phyloP scores from a whole-genome alignment of 2,888 invertebrate genomes.

The Ophion costatus region DNA sequence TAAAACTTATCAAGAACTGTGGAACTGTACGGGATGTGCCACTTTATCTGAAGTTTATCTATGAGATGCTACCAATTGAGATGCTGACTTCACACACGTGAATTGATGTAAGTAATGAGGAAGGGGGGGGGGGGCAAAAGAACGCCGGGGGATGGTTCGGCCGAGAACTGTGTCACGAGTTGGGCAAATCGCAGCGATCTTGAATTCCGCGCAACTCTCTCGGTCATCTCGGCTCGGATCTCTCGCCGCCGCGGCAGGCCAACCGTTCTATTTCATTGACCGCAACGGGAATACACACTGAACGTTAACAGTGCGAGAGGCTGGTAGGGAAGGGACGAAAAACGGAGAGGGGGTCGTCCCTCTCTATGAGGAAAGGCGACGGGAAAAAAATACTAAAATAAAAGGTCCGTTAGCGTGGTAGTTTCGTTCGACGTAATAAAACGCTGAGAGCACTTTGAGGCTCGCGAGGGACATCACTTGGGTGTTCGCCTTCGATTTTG shows the following conservation, averaged over 20 bases:
- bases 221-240: constrained; percentile 11
- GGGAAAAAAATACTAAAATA: background rate
- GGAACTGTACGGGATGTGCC: too few species aligned
- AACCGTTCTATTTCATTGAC: constrained; percentile 66
- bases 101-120: background rate
- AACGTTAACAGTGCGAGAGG: constrained; percentile 20
- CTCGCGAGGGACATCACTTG: too few species aligned
- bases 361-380: background rate
- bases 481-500: constrained; percentile 10
- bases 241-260: constrained; percentile 44
- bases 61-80: too few species aligned
- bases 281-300: constrained; percentile 61
- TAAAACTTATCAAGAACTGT: too few species aligned
- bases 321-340: background rate
- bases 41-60: too few species aligned
- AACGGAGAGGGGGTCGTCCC: background rate
- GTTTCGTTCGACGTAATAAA: constrained; percentile 53
- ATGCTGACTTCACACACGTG: too few species aligned
- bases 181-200: constrained; percentile 60
- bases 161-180: constrained; percentile 61
- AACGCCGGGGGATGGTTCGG: background rate
- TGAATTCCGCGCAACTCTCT: constrained; percentile 49
- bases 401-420: constrained; percentile 36
- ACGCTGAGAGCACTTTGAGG: constrained; percentile 15
- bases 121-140: background rate